Base-by-base conservation (phyloP, 2,797 vertebrate species). In the Parotocinclus haroldoi region DNA sequence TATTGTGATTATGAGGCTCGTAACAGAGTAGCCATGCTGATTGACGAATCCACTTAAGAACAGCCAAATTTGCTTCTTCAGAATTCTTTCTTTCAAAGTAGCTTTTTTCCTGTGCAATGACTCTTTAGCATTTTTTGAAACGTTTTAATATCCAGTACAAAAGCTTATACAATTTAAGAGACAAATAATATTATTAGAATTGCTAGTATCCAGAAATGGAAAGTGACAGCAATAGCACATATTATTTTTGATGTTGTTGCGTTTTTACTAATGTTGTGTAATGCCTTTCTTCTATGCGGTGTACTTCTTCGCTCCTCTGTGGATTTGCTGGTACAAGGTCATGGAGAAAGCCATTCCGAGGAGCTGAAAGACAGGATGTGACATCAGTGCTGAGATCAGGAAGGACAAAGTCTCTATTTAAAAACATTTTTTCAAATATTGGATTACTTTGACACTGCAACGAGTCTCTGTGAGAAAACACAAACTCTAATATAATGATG, bases 271-370 rank as follows among this genome's bases (percentile, higher is more conserved):
- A 62, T 56, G 14, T 38, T 9, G 37, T 59, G 27, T 40, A 53
- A n/a, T 64, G 61, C 53, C 9, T 50, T 27, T 39, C 54, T 9
- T 60, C 92, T 89, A 99, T 68, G 96, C 96, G 58, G 94, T 93
- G 0, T 96, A 99, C 83, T 98, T 98, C 89, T 98, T 99, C 63
- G 93, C 95, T 42, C 90, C 90, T 80, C 94, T 87, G 87, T 96
- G 96, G 84, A 98, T 96, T 83, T 99, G 96, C 74, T 99, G 96
- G 88, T 98, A 99, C 16, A 99, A 90, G 1, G 95, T 98, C 96
- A 99, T 99, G 63, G 96, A 98, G 85, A 99, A 99, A 14, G 95
- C 96, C 96, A 99, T 98, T 39, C 96, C 96, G 36, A 99, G 92
- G 68, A 99, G 93, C 96, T 99, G 88, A 19, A 84, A 76, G 68